These are phyloP conservation scores for Apodemia hepburni DNA, from an alignment of 2,888 invertebrate species.

Conservation along the genomic window DNA sequence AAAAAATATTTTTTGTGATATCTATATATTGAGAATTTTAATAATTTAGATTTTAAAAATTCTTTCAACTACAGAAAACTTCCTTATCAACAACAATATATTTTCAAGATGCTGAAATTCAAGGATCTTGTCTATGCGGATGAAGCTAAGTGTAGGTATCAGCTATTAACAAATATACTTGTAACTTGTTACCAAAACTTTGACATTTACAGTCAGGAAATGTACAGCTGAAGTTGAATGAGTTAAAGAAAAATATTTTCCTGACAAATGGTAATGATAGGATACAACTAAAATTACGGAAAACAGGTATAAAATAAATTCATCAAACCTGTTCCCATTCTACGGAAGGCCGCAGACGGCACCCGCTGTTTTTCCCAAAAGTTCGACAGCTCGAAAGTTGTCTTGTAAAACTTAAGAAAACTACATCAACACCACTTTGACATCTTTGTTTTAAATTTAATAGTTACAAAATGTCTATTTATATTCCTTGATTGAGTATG, in stretches of 20 bases:
- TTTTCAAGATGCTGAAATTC: no score
- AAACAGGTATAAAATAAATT: constrained; percentile 2
- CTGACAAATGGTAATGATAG: no score
- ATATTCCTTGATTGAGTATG: not conserved
- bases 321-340: constrained; percentile 86
- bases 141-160: no score
- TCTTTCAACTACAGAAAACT: no score
- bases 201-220: not conserved
- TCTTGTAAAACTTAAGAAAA: constrained; percentile 29
- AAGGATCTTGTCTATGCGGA: no score
- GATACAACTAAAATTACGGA: not conserved
- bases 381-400: constrained; percentile 68
- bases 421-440: constrained; percentile 35
- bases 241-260: not conserved
- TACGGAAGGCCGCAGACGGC: constrained; percentile 81
- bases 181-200: no score
- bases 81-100: no score
- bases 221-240: not conserved
- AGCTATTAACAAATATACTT: no score
- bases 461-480: not conserved
- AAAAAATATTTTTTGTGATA: no score
- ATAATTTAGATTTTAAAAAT: no score
- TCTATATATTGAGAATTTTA: no score
- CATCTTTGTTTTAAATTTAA: constrained; percentile 11
- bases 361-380: constrained; percentile 83